These are phyloP conservation scores for Myotis brandtii DNA, from an alignment of 2,113 vertebrate genomes.

Conservation along the genomic window DNA sequence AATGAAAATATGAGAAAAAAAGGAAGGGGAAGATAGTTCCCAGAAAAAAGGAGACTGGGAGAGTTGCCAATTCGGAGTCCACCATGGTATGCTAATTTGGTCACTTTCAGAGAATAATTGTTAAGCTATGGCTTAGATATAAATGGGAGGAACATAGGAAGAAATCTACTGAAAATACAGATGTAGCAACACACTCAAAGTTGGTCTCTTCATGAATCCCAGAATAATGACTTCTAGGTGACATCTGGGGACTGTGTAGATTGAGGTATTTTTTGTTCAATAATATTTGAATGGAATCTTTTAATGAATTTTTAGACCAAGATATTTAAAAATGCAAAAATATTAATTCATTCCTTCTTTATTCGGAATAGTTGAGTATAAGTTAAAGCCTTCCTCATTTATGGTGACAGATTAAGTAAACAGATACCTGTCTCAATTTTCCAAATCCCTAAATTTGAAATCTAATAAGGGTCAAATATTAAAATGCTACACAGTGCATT, in stretches of 20 bases:
- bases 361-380: neutral
- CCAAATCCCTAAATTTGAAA: conserved; percentile 21
- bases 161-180: neutral
- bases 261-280: neutral
- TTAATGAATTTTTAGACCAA: neutral
- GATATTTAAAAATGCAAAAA: conserved; percentile 9
- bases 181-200: too few species aligned
- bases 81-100: neutral
- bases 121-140: neutral
- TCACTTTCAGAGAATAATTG: neutral
- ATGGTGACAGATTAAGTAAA: conserved; percentile 6
- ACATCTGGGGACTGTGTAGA: too few species aligned
- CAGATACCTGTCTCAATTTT: neutral
- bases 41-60: neutral
- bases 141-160: neutral
- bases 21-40: too few species aligned
- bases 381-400: neutral
- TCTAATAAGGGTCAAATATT: conserved; percentile 28
- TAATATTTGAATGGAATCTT: neutral
- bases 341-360: neutral
- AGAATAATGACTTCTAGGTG: neutral
- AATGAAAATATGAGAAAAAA: neutral
- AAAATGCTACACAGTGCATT: neutral
- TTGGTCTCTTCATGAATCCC: neutral
- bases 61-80: too few species aligned